phyloP scores from a whole-genome alignment of 2,888 invertebrate genomes.

The Tridacna gigas region DNA sequence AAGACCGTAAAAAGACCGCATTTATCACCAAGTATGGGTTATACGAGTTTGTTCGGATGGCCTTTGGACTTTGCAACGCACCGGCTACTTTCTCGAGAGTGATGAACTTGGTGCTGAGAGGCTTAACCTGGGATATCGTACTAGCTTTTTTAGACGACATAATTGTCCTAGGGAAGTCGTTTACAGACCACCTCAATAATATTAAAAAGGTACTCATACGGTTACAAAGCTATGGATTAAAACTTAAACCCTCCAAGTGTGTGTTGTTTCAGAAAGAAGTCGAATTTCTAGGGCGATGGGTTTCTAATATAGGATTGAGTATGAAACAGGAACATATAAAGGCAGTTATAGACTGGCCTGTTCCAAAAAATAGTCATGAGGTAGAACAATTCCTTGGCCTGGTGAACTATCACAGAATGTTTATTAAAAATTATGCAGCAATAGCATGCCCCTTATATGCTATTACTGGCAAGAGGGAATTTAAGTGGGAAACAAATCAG shows the following conservation, averaged over 20 bases:
- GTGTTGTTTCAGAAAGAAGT: conserved; percentile 50
- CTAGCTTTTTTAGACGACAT: conserved; percentile 57
- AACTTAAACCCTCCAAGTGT: conserved; percentile 61
- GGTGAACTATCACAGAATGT: conserved; percentile 52
- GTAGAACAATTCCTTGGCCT: conserved; percentile 61
- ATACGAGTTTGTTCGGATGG: conserved; percentile 61
- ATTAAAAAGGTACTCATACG: conserved; percentile 48
- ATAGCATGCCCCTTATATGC: conserved; percentile 33
- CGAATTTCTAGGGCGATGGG: conserved; percentile 47
- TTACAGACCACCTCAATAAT: conserved; percentile 33
- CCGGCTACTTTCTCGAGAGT: too few species aligned
- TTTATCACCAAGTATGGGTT: too few species aligned
- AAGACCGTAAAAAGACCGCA: too few species aligned
- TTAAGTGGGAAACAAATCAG: conserved; percentile 28
- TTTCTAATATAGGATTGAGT: conserved; percentile 24
- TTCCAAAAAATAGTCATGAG: conserved; percentile 31
- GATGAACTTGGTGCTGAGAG: too few species aligned
- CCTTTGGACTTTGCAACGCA: conserved; percentile 59
- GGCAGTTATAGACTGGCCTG: conserved; percentile 36
- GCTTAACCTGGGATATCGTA: conserved; percentile 41
- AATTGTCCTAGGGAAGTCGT: conserved; percentile 27
- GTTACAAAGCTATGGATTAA: conserved; percentile 43
- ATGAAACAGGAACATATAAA: conserved; percentile 17
- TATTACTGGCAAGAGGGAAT: conserved; percentile 36
- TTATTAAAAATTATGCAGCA: conserved; percentile 35